These are phyloP conservation scores for Mylabris sibirica DNA, from an alignment of 2,888 invertebrate genomes.

Conservation along the genomic window DNA sequence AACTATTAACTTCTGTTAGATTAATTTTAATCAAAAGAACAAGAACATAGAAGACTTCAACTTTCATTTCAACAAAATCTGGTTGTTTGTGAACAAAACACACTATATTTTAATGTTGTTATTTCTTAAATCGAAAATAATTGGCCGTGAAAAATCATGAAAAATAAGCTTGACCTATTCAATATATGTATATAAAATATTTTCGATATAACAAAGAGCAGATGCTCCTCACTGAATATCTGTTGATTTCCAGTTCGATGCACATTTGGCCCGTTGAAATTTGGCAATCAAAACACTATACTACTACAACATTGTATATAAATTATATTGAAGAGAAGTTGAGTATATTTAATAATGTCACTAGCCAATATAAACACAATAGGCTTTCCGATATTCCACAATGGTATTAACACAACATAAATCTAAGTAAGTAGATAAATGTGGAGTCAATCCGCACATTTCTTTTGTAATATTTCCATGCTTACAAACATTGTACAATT, in stretches of 20 bases:
- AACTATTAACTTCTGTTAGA: constrained; percentile 34
- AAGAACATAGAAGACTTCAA: not conserved
- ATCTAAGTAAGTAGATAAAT: constrained; percentile 56
- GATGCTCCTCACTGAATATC: constrained; percentile 53
- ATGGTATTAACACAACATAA: constrained; percentile 61
- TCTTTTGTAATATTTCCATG: constrained; percentile 46
- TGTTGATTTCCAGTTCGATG: constrained; percentile 55
- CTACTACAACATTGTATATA: constrained; percentile 39
- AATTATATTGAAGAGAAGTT: constrained; percentile 46
- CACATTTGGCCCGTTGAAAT: constrained; percentile 53
- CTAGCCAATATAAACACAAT: constrained; percentile 60
- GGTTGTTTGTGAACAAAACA: not conserved
- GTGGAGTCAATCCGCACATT: constrained; percentile 54
- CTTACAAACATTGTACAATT: constrained; percentile 55
- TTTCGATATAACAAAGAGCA: constrained; percentile 44
- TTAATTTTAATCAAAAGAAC: constrained; percentile 24
- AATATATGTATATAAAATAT: constrained; percentile 23
- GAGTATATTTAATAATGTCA: constrained; percentile 57
- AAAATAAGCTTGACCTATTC: constrained; percentile 40
- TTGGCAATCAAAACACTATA: constrained; percentile 47
- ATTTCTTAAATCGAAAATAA: constrained; percentile 35
- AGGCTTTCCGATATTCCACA: constrained; percentile 56
- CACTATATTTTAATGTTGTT: not conserved
- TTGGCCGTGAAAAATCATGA: constrained; percentile 43
- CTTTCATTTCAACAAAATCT: not conserved